Percentiles rank a stretch among this genome's conserved stretches.
phyloP scores from a whole-genome alignment of 2,113 vertebrate genomes.

The Haplotaxodon microlepis region DNA sequence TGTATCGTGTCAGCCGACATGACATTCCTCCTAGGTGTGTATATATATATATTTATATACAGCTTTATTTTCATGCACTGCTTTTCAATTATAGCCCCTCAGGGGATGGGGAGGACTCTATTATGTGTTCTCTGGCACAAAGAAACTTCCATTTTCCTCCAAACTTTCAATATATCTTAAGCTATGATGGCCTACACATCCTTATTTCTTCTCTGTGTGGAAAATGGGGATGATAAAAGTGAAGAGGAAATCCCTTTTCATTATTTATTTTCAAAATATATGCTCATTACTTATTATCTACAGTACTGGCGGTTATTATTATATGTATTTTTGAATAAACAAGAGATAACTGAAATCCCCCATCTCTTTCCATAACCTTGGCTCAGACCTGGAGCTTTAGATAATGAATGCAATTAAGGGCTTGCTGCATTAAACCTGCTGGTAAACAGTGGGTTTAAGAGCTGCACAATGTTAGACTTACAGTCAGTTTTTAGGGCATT shows the following conservation, averaged over 20 bases:
- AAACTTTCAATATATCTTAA: constrained; percentile 51
- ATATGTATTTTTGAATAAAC: constrained; percentile 70
- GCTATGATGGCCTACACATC: constrained; percentile 37
- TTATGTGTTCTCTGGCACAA: constrained; percentile 45
- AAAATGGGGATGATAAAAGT: constrained; percentile 62
- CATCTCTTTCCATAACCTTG: constrained; percentile 60
- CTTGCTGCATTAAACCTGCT: constrained; percentile 59
- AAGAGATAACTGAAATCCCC: constrained; percentile 70
- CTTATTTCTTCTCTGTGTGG: constrained; percentile 47
- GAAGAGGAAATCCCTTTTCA: constrained; percentile 51
- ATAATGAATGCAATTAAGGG: constrained; percentile 77
- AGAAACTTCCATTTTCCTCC: constrained; percentile 48
- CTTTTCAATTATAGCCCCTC: constrained; percentile 49
- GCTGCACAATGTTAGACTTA: constrained; percentile 40
- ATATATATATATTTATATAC: background rate
- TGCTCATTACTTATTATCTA: constrained; percentile 70
- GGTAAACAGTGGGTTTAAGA: constrained; percentile 63
- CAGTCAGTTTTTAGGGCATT: constrained; percentile 39
- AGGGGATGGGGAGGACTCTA: constrained; percentile 6
- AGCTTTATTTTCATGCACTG: background rate
- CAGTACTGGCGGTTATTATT: constrained; percentile 56
- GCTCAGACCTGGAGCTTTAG: constrained; percentile 66
- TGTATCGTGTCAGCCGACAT: background rate
- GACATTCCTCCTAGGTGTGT: background rate
- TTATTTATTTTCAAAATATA: constrained; percentile 65